Percentiles rank a stretch among this genome's conserved stretches.
Evolutionary conservation across 2,888 invertebrate genomes (phyloP).

Genomic region (Pristionchus japonicus): DNA sequence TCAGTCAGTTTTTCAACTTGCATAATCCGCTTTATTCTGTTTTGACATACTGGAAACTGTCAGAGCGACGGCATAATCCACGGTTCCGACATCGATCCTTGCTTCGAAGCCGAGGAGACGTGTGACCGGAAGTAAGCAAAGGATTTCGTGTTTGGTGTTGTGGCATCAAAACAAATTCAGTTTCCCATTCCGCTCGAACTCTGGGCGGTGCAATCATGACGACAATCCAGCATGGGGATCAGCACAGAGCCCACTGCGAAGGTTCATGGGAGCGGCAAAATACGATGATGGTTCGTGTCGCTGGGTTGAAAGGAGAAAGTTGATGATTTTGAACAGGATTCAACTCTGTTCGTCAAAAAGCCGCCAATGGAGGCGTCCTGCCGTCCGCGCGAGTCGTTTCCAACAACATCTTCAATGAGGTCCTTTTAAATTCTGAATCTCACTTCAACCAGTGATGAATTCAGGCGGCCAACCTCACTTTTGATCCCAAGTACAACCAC

Average conservation of each 20-base stretch:
- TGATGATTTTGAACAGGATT: constrained; percentile 11
- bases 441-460: too few species aligned
- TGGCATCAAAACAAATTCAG: constrained; percentile 40
- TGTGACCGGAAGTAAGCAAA: not conserved
- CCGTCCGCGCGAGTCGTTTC: constrained; percentile 19
- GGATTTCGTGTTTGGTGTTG: too few species aligned
- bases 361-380: not conserved
- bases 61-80: not conserved
- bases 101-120: not conserved
- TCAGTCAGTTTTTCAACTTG: not conserved
- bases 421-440: not conserved
- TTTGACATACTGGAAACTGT: not conserved
- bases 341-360: constrained; percentile 9
- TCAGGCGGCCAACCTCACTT: constrained; percentile 45
- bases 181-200: constrained; percentile 74
- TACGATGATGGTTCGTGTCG: constrained; percentile 78
- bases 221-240: constrained; percentile 80
- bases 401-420: constrained; percentile 42
- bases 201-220: constrained; percentile 90
- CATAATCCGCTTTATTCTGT: too few species aligned
- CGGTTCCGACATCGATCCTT: not conserved
- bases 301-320: not conserved
- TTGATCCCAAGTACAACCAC: constrained; percentile 58
- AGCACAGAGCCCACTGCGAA: constrained; percentile 86
- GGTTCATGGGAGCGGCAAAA: constrained; percentile 85